Percentiles rank a stretch among this genome's conserved stretches.
phyloP scores from a whole-genome alignment of 2,113 vertebrate species.

The Copsychus sechellarum region DNA sequence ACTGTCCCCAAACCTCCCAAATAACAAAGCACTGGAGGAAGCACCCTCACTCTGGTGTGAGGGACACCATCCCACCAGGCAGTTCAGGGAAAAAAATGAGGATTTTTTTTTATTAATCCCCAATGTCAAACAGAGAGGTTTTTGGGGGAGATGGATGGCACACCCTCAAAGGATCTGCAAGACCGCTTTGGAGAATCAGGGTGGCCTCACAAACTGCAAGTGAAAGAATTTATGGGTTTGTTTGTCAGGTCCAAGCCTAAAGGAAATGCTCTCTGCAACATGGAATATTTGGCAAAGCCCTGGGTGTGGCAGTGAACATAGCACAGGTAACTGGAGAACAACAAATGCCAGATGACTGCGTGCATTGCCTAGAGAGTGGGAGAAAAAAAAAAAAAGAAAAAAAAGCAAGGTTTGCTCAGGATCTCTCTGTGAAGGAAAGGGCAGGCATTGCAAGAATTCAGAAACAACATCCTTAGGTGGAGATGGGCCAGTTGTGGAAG shows the following conservation, averaged over 20 bases:
- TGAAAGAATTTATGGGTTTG: neutral
- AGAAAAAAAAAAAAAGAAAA: too few relatives aligned
- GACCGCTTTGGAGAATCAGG: neutral
- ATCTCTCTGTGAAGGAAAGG: neutral
- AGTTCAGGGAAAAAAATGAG: neutral
- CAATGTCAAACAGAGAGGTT: rapidly evolving
- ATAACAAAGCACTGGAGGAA: neutral
- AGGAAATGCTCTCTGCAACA: neutral
- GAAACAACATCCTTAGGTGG: conserved; percentile 33
- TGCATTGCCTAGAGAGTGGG: neutral
- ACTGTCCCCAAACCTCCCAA: neutral
- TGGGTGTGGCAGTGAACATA: rapidly evolving
- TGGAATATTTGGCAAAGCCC: neutral
- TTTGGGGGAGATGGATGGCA: neutral
- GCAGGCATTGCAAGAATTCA: conserved; percentile 44
- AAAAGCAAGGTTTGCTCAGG: neutral
- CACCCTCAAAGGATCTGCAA: neutral
- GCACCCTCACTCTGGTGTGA: rapidly evolving
- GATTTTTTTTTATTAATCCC: neutral
- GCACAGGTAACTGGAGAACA: neutral
- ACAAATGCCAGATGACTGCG: neutral
- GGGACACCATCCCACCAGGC: neutral
- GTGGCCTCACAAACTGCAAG: neutral
- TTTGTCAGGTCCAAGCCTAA: neutral
- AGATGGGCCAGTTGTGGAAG: conserved; percentile 16